These are phyloP conservation scores for Lasioglossum figueresi DNA, from an alignment of 2,888 invertebrate species.

Conservation along the genomic window DNA sequence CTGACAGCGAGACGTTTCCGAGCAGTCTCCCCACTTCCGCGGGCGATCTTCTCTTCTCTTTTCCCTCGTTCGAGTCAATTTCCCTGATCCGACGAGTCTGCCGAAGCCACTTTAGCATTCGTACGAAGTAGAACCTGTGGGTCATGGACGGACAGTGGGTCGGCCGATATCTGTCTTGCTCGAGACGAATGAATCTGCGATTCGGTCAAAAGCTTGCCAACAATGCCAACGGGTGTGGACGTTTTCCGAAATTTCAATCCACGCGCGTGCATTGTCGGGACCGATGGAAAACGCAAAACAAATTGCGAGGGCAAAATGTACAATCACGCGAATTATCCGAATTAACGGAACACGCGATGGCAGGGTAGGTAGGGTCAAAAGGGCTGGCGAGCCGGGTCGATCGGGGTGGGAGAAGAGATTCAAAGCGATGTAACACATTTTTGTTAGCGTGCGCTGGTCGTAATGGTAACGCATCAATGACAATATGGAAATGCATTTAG, in stretches of 20 bases:
- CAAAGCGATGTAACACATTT: constrained; percentile 28
- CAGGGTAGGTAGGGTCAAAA: not conserved
- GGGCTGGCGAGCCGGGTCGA: not conserved
- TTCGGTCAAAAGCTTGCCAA: constrained; percentile 71
- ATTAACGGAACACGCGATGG: constrained; percentile 1
- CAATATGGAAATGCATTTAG: constrained; percentile 45
- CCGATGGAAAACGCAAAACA: constrained; percentile 11
- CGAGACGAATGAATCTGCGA: constrained; percentile 64
- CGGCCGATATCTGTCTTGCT: not conserved
- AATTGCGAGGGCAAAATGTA: constrained; percentile 8
- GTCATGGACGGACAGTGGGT: not conserved
- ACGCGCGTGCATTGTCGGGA: not conserved
- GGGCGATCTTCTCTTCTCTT: no score
- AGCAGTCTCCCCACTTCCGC: no score
- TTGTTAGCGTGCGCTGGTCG: constrained; percentile 14
- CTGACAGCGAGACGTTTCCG: not conserved
- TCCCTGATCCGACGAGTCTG: no score
- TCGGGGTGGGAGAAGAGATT: not conserved
- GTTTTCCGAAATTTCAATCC: constrained; percentile 66
- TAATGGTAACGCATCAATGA: constrained; percentile 34
- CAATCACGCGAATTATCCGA: constrained; percentile 20
- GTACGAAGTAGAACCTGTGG: not conserved
- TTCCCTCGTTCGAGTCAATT: no score
- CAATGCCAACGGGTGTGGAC: constrained; percentile 56
- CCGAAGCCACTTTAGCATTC: not conserved